Evolutionary conservation across 2,113 vertebrate species (phyloP).

Genomic region (Oncorhynchus kisutch): DNA sequence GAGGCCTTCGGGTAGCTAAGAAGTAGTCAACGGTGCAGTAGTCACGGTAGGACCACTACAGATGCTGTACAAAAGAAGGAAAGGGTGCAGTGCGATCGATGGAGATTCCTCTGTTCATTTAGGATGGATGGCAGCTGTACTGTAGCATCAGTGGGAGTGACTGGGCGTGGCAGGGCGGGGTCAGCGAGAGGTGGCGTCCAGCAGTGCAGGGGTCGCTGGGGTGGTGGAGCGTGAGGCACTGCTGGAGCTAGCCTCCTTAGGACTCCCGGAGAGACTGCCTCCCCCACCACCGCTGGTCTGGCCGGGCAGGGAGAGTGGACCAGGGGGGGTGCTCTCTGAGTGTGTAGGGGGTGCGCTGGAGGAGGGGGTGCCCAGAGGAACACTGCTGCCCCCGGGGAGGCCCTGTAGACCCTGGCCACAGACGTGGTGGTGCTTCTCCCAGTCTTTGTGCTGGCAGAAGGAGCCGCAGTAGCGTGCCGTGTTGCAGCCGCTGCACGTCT

Average conservation of each 20-base stretch:
- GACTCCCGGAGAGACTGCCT: conserved; percentile 75
- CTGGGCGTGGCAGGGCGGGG: conserved; percentile 16
- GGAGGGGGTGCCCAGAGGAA: conserved; percentile 69
- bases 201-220: conserved; percentile 82
- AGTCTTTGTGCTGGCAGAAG: conserved; percentile 91
- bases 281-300: conserved; percentile 51
- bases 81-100: conserved; percentile 47
- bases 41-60: conserved; percentile 24
- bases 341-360: conserved; percentile 71
- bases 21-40: conserved; percentile 25
- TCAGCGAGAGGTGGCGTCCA: conserved; percentile 93
- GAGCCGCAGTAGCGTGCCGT: conserved; percentile 87
- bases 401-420: conserved; percentile 89
- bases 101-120: conserved; percentile 72
- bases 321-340: conserved; percentile 69
- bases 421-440: conserved; percentile 91
- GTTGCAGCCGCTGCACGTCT: conserved; percentile 90
- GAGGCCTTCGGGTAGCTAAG: conserved; percentile 68
- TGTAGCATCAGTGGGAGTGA: conserved; percentile 51
- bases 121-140: conserved; percentile 63
- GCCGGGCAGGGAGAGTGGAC: conserved; percentile 71
- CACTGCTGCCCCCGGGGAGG: conserved; percentile 67
- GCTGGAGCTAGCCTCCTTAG: conserved; percentile 85
- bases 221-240: conserved; percentile 87
- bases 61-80: conserved; percentile 44